Percentiles rank a stretch among this genome's conserved stretches.
Conservation (phyloP, 2,113 vertebrate genomes). For the Ceyx melanurus region DNA sequence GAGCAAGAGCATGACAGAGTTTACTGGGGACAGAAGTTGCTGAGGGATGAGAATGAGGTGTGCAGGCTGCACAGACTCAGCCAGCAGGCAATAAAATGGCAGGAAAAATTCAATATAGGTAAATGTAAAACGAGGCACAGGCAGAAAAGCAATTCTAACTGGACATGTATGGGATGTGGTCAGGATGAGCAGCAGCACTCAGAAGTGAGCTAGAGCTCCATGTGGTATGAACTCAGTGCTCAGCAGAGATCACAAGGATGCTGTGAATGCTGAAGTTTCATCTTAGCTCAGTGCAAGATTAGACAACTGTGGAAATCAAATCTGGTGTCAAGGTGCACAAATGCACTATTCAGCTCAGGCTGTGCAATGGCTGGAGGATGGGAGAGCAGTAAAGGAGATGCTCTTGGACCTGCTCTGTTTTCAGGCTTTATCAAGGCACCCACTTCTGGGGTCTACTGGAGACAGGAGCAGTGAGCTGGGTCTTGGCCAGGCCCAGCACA, state of each 20-base stretch:
- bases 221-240: neutral
- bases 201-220: neutral
- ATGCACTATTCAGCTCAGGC: neutral
- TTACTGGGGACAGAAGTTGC: neutral
- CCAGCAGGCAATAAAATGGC: neutral
- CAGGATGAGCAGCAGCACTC: neutral
- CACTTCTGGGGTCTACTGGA: neutral
- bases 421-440: neutral
- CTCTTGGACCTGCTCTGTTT: neutral
- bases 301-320: neutral
- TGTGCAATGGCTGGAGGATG: neutral
- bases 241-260: neutral
- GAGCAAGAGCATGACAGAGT: neutral
- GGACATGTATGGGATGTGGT: accelerated
- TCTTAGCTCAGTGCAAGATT: neutral
- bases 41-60: neutral
- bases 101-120: neutral
- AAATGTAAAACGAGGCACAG: neutral
- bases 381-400: neutral
- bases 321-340: neutral
- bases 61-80: neutral
- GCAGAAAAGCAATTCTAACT: neutral
- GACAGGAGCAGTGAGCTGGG: neutral
- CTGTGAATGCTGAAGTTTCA: neutral
- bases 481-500: neutral